Conservation (phyloP, 2,888 invertebrate genomes). For the Rhagophthalmus giganteus region DNA sequence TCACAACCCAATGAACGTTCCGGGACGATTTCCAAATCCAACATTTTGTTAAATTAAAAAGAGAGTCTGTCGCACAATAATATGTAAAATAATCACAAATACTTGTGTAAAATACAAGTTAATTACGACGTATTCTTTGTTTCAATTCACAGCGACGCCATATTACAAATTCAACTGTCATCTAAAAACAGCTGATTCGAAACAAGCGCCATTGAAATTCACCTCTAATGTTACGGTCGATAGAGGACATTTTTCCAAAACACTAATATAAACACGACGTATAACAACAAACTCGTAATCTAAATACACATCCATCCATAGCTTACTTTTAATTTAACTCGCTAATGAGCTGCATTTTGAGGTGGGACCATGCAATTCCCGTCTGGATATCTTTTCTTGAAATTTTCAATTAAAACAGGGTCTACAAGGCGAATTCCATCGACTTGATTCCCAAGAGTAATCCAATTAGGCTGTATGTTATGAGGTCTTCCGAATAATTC, state of each 20-base stretch:
- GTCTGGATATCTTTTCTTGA: slow-evolving; percentile 91
- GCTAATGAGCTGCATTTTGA: slow-evolving; percentile 41
- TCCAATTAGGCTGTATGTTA: slow-evolving; percentile 98
- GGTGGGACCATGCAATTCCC: slow-evolving; percentile 68
- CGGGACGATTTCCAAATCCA: slow-evolving; percentile 95
- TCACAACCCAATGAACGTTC: slow-evolving; percentile 95
- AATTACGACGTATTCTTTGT: slow-evolving; percentile 48
- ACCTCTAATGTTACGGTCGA: slow-evolving; percentile 19
- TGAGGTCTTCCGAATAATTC: slow-evolving; percentile 96
- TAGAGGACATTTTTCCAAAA: slow-evolving; percentile 31
- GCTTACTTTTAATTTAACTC: background rate
- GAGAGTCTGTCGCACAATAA: slow-evolving; percentile 19
- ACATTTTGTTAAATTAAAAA: slow-evolving; percentile 64
- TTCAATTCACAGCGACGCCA: slow-evolving; percentile 49
- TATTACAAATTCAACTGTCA: slow-evolving; percentile 50
- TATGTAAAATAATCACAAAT: slow-evolving; percentile 6
- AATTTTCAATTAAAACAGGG: slow-evolving; percentile 85
- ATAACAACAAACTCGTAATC: background rate
- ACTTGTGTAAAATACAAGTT: slow-evolving; percentile 32
- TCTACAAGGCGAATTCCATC: slow-evolving; percentile 93
- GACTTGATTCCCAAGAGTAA: slow-evolving; percentile 95
- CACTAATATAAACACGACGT: too few relatives aligned
- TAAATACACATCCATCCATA: background rate
- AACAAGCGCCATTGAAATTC: slow-evolving; percentile 27
- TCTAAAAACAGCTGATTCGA: slow-evolving; percentile 52